Evolutionary conservation across 1,140 invertebrate genomes (phyloP).

Genomic region (Conopomorpha cramerella): DNA sequence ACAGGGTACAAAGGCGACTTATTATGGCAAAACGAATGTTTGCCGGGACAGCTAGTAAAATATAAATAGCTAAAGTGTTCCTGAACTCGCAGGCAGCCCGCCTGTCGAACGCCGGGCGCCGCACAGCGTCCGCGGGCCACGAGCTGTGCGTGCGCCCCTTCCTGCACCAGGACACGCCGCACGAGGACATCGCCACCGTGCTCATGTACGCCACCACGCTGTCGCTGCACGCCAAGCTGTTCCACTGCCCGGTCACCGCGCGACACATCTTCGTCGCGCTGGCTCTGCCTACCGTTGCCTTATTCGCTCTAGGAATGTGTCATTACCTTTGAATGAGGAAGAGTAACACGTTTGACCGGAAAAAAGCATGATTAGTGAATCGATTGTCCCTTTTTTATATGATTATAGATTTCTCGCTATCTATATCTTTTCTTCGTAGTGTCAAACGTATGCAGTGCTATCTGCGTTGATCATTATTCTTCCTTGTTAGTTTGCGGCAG

Average conservation of each 20-base stretch:
- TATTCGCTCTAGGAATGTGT: conserved; percentile 73
- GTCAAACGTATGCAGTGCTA: no score
- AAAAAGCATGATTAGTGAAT: background rate
- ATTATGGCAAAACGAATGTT: no score
- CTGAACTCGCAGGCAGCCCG: conserved; percentile 82
- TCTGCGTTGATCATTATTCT: no score
- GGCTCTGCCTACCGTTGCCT: conserved; percentile 60
- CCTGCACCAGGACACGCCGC: conserved; percentile 75
- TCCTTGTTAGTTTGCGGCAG: no score
- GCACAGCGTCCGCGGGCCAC: conserved; percentile 72
- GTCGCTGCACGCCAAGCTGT: conserved; percentile 73
- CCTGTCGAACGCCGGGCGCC: conserved; percentile 73
- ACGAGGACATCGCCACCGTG: conserved; percentile 74
- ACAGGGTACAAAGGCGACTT: no score
- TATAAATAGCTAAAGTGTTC: no score
- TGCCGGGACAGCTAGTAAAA: no score
- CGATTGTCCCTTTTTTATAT: no score
- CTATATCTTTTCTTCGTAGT: no score
- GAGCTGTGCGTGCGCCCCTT: conserved; percentile 78
- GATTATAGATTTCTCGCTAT: background rate
- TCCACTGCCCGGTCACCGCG: conserved; percentile 71
- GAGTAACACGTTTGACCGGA: background rate
- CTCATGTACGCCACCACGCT: conserved; percentile 77
- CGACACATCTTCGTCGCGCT: conserved; percentile 69
- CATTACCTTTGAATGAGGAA: conserved; percentile 28